Conservation (phyloP, 2,797 vertebrate species). For the Enteromius paludinosus region DNA sequence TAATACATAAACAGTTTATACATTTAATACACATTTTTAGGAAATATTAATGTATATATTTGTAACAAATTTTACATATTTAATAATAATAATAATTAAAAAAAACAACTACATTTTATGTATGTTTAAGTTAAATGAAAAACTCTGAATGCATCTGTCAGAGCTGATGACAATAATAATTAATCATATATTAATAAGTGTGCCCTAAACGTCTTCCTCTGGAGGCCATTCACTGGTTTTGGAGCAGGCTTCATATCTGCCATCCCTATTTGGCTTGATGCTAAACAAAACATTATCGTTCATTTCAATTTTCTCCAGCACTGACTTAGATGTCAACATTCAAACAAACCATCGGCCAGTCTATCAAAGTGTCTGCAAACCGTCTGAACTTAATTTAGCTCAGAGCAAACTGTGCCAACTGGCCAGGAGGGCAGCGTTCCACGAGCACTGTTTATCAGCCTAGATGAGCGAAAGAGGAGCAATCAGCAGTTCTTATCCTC, state of each 20-base stretch:
- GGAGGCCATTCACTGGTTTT: neutral
- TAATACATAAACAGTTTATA: no score
- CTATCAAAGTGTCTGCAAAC: slow-evolving; percentile 33
- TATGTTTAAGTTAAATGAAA: neutral
- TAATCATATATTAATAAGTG: neutral
- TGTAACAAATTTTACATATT: neutral
- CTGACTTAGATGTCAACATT: slow-evolving; percentile 3
- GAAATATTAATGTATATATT: neutral
- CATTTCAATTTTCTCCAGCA: neutral
- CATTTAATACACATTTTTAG: neutral
- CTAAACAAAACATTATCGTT: neutral
- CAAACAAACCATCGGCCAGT: neutral
- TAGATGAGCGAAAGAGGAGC: slow-evolving; percentile 38
- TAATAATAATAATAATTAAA: neutral
- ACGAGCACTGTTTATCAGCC: slow-evolving; percentile 35
- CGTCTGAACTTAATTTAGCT: slow-evolving; percentile 34
- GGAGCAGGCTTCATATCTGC: neutral
- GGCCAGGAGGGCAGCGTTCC: slow-evolving; percentile 7
- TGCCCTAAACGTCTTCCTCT: neutral
- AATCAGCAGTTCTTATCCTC: slow-evolving; percentile 37
- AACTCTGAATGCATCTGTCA: no score
- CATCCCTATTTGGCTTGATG: neutral
- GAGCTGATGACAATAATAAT: no score
- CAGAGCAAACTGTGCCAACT: slow-evolving; percentile 2
- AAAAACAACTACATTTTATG: neutral